Evolutionary conservation across 1,140 invertebrate species (phyloP).

Genomic region (Aleiodes sp.): DNA sequence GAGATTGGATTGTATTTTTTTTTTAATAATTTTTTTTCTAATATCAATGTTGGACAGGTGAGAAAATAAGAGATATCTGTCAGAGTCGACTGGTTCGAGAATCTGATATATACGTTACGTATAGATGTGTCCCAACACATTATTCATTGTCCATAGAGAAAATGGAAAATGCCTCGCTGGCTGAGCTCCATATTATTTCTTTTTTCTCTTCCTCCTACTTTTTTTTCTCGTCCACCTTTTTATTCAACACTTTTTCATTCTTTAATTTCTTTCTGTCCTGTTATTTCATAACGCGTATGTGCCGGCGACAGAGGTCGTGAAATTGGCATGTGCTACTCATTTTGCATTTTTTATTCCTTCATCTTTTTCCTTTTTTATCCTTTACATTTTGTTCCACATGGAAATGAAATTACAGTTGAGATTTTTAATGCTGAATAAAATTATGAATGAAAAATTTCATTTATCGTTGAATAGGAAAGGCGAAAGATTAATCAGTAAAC

Average conservation of each 20-base stretch:
- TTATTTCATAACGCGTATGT: slow-evolving; percentile 18
- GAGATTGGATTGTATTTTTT: too few species aligned
- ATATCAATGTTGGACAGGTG: not conserved
- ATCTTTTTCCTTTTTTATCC: not conserved
- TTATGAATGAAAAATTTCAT: too few species aligned
- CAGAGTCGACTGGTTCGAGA: not conserved
- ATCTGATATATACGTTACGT: not conserved
- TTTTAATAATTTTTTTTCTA: too few species aligned
- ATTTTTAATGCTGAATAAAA: too few species aligned
- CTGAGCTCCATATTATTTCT: not conserved
- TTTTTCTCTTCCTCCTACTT: not conserved
- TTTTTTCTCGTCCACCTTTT: not conserved
- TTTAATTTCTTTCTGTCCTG: slow-evolving; percentile 3
- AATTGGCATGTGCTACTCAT: slow-evolving; percentile 11
- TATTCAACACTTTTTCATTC: not conserved
- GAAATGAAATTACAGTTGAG: too few species aligned
- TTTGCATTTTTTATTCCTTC: not conserved
- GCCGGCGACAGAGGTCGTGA: slow-evolving; percentile 12
- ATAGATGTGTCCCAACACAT: slow-evolving; percentile 8
- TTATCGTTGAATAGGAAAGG: too few species aligned
- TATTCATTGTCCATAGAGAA: slow-evolving; percentile 34
- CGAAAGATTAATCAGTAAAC: too few species aligned
- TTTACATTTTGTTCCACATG: not conserved
- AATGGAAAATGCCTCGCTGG: slow-evolving; percentile 28
- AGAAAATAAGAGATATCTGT: slow-evolving; percentile 7